Base-by-base conservation (phyloP, 2,888 invertebrate genomes). In the Eutolmus rufibarbis region DNA sequence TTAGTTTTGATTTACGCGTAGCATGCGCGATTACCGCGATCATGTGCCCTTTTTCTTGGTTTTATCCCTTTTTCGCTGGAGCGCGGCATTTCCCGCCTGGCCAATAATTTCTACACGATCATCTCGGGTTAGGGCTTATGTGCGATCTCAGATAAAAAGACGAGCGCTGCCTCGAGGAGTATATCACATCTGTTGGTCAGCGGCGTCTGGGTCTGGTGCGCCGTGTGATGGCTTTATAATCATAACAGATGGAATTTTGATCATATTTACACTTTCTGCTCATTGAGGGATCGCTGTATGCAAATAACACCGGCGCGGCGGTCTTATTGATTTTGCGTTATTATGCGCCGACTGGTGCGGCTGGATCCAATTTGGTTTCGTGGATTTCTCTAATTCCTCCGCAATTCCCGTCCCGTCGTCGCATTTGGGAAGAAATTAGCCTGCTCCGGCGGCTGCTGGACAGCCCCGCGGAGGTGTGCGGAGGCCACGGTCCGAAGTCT, bases 201-300 rank as follows among this genome's bases (percentile, higher is more conserved):
- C 16, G 16, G 37, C 79, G 46, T 79, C 79, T 79, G 57, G 19
- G 37, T 40, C 82, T 23, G 74, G 28, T 85, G 16, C 43, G 40
- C 23, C 16, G 76, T 51, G 56, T 77, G 86, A 86, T 86, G 86
- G 56, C 77, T 86, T 76, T 77, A 86, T 86, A 86, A 86, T 86
- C 86, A 86, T 85, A 86, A 86, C 86, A 86, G 56, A 86, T 86
- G 76, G 77, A 77, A 86, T 76, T 56, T 76, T 77, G 56, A 86
- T 86, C 56, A 56, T 86, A 76, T 77, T 86, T 77, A 46, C 76
- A 77, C 77, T 74, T 86, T 86, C 19, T 34, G 40, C 40, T 34
- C 40, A 76, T 76, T 76, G 34, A 51, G 76, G 46, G 43, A 16
- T 82, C 82, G 28, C 66, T 23, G 66, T 66, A 66, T 28, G 66